Conservation (phyloP, 2,888 invertebrate species). For the Tachina lurida region DNA sequence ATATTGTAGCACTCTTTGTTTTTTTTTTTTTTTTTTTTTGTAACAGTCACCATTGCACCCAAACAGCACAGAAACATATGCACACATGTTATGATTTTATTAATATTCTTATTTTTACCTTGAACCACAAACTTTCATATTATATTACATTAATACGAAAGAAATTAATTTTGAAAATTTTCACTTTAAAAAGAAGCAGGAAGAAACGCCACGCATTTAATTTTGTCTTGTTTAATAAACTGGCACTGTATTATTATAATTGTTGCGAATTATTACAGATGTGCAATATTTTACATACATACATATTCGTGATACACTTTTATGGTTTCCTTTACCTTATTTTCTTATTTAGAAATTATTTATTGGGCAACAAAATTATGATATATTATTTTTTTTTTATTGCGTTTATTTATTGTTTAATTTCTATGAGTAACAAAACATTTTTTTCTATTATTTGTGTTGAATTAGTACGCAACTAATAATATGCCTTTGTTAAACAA, state of each 20-base stretch:
- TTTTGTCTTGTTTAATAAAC: constrained; percentile 28
- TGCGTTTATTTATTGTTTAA: constrained; percentile 24
- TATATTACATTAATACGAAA: constrained; percentile 45
- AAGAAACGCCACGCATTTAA: constrained; percentile 66
- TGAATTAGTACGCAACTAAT: constrained; percentile 44
- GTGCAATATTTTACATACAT: background rate
- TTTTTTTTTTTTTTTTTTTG: background rate
- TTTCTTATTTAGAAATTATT: constrained; percentile 6
- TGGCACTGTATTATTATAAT: background rate
- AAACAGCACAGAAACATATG: background rate
- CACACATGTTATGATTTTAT: background rate
- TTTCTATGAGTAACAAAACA: constrained; percentile 24
- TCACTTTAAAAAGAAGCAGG: background rate
- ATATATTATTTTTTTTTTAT: background rate
- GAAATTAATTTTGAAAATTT: constrained; percentile 12
- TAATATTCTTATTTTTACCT: constrained; percentile 27
- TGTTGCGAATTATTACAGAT: constrained; percentile 41
- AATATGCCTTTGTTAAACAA: constrained; percentile 19
- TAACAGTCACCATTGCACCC: background rate
- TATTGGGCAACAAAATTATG: background rate
- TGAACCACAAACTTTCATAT: constrained; percentile 56
- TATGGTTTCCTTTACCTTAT: constrained; percentile 36
- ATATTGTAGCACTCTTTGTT: constrained; percentile 18
- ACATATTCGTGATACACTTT: constrained; percentile 7
- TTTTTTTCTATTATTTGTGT: constrained; percentile 50